phyloP scores from a whole-genome alignment of 2,797 vertebrate species.

The Harpagifer antarcticus region DNA sequence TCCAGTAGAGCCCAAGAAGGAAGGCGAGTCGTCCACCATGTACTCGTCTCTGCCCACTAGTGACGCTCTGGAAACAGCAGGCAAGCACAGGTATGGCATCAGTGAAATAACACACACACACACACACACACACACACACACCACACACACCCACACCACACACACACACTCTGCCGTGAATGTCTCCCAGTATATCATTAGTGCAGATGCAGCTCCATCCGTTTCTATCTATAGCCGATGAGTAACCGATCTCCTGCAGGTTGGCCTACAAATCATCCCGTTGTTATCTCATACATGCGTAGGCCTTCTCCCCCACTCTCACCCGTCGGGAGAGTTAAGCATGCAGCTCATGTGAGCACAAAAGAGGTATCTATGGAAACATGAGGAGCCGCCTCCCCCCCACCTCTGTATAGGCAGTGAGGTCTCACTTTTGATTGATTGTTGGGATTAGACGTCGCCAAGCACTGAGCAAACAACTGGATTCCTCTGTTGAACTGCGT shows the following conservation, averaged over 20 bases:
- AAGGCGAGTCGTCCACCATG: slow-evolving; percentile 89
- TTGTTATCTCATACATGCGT: slow-evolving; percentile 37
- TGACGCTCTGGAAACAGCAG: slow-evolving; percentile 90
- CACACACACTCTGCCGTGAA: slow-evolving; percentile 3
- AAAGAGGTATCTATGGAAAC: slow-evolving; percentile 75
- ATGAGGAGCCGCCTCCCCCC: slow-evolving; percentile 32
- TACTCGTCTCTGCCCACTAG: slow-evolving; percentile 97
- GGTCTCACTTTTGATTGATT: slow-evolving; percentile 45
- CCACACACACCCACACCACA: not conserved
- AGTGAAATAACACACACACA: not conserved
- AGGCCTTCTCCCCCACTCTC: slow-evolving; percentile 21
- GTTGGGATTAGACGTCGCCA: slow-evolving; percentile 22
- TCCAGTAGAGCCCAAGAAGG: slow-evolving; percentile 93
- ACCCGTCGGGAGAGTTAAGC: slow-evolving; percentile 24
- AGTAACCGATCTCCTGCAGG: slow-evolving; percentile 47
- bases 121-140: slow-evolving; percentile 1
- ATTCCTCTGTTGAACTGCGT: slow-evolving; percentile 37
- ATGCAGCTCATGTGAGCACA: slow-evolving; percentile 41
- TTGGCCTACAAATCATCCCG: slow-evolving; percentile 42
- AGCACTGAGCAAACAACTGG: slow-evolving; percentile 37
- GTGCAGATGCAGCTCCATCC: slow-evolving; percentile 24
- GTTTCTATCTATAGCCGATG: slow-evolving; percentile 37
- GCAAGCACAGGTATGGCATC: slow-evolving; percentile 88
- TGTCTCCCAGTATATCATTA: slow-evolving; percentile 27
- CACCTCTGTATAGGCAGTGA: slow-evolving; percentile 22